A percentile compares a stretch with the other conserved stretches of the same genome.
phyloP scores from a whole-genome alignment of 2,797 vertebrate genomes.

The Spheniscus humboldti region DNA sequence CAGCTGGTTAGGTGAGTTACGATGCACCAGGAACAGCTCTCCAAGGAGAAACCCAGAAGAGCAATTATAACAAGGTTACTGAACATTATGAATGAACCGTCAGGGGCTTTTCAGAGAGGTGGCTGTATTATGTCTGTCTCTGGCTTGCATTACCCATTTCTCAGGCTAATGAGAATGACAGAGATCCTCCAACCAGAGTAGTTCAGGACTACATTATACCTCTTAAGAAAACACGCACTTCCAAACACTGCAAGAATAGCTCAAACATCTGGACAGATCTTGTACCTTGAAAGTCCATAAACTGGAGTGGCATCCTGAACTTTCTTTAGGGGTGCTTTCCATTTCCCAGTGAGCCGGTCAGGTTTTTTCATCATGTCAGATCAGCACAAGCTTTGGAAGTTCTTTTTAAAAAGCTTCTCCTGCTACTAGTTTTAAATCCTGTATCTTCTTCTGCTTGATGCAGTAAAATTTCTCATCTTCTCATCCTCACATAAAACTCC shows the following conservation, averaged over 20 bases:
- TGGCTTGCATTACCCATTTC: neutral
- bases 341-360: neutral
- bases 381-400: neutral
- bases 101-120: neutral
- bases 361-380: neutral
- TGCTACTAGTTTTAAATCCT: neutral
- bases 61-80: neutral
- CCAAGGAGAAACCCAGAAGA: neutral
- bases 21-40: neutral
- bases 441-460: neutral
- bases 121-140: neutral
- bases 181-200: neutral
- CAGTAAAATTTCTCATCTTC: neutral
- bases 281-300: neutral
- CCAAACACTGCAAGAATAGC: neutral
- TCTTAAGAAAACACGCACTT: neutral
- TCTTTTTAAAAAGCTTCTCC: neutral
- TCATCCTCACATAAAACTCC: neutral
- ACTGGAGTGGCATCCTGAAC: neutral
- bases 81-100: neutral
- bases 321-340: neutral
- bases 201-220: neutral
- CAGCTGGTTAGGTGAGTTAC: neutral
- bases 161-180: neutral
- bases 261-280: neutral